A percentile compares a stretch with the other conserved stretches of the same genome.
These are phyloP conservation scores for Theristicus caerulescens DNA, from an alignment of 2,113 vertebrate genomes.

Conservation along the genomic window DNA sequence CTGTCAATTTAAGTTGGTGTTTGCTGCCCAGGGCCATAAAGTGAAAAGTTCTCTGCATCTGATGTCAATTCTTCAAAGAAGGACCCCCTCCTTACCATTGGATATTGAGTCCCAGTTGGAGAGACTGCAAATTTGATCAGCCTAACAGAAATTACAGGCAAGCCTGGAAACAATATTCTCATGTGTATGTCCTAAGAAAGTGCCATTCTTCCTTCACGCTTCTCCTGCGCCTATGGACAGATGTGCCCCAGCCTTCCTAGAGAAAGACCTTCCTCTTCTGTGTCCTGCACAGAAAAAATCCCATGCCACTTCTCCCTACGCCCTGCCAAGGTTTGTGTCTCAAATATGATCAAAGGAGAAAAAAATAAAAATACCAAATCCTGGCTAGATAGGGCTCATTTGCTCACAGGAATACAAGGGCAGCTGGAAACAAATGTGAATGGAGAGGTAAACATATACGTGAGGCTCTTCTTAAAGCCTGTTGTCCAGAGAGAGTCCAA, in stretches of 20 bases:
- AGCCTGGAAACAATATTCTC: slow-evolving; percentile 70
- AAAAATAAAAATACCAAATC: background rate
- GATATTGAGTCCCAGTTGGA: slow-evolving; percentile 59
- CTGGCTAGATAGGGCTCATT: background rate
- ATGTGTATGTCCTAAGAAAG: slow-evolving; percentile 20
- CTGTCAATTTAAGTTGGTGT: slow-evolving; percentile 69
- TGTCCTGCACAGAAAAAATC: background rate
- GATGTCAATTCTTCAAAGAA: slow-evolving; percentile 71
- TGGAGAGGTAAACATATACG: background rate
- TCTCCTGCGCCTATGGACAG: background rate
- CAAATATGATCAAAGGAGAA: background rate
- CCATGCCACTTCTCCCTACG: rapidly evolving
- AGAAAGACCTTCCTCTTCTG: background rate
- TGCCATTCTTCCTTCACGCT: background rate
- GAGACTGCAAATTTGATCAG: slow-evolving; percentile 60
- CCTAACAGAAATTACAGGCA: slow-evolving; percentile 45
- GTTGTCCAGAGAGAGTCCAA: background rate
- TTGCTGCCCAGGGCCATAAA: slow-evolving; percentile 69
- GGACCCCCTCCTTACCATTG: slow-evolving; percentile 50
- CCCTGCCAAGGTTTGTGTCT: background rate
- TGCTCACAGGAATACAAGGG: background rate
- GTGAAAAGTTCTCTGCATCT: slow-evolving; percentile 68
- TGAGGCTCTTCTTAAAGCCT: background rate
- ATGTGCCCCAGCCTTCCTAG: background rate
- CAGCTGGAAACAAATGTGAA: background rate